These are phyloP conservation scores for Steinernema hermaphroditum DNA, from an alignment of 2,888 invertebrate species.

Conservation along the genomic window DNA sequence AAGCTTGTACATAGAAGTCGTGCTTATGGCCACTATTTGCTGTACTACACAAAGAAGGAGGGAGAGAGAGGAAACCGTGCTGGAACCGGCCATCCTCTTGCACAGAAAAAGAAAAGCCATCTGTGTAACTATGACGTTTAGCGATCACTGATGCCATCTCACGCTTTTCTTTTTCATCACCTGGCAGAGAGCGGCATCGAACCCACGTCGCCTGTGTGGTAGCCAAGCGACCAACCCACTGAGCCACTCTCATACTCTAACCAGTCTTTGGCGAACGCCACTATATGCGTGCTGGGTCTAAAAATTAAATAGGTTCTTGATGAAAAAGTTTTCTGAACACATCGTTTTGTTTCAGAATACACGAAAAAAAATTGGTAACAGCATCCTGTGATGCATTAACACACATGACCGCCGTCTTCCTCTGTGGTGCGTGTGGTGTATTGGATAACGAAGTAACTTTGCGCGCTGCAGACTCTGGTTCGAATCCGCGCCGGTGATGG, in stretches of 20 bases:
- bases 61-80: not conserved
- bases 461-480: not conserved
- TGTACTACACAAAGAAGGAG: no score
- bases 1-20: conserved; percentile 22
- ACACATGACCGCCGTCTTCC: no score
- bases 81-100: not conserved
- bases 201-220: not conserved
- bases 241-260: conserved; percentile 5
- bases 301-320: not conserved
- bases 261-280: not conserved
- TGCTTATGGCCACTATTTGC: no score
- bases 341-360: not conserved
- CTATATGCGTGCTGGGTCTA: not conserved
- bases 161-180: conserved; percentile 47
- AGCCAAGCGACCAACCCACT: not conserved
- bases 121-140: conserved; percentile 50
- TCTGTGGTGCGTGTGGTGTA: conserved; percentile 3
- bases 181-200: conserved; percentile 32
- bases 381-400: no score
- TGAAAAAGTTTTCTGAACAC: not conserved
- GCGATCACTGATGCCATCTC: conserved; percentile 51
- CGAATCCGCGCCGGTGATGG: conserved; percentile 23
- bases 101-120: conserved; percentile 38
- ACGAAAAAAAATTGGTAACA: not conserved
- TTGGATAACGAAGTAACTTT: not conserved